These are phyloP conservation scores for Chelonus insularis DNA, from an alignment of 1,140 invertebrate species.

Conservation along the genomic window DNA sequence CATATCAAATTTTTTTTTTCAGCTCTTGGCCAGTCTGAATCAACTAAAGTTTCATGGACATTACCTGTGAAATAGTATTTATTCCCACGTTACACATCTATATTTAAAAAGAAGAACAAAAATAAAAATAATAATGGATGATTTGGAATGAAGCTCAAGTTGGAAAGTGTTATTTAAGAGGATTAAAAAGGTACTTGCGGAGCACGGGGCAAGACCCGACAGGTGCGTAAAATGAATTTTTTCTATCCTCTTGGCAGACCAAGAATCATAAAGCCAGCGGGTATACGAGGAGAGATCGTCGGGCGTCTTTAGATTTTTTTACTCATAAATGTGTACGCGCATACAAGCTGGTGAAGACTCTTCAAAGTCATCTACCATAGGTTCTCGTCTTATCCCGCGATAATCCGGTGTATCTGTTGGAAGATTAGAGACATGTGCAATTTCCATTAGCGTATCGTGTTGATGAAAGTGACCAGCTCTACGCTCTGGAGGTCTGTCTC, in stretches of 20 bases:
- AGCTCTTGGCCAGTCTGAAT: slow-evolving; percentile 20
- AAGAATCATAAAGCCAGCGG: slow-evolving; percentile 21
- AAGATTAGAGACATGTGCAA: slow-evolving; percentile 14
- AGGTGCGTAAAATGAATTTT: slow-evolving; percentile 1
- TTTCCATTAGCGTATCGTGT: slow-evolving; percentile 28
- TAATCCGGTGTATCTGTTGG: slow-evolving; percentile 15
- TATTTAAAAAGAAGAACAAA: slow-evolving; percentile 12
- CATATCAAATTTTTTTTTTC: slow-evolving; percentile 1
- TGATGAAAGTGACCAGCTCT: slow-evolving; percentile 6
- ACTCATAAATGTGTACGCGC: background rate
- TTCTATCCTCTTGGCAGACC: background rate
- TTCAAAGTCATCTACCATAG: background rate
- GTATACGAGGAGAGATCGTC: slow-evolving; percentile 32
- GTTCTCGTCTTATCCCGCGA: slow-evolving; percentile 5
- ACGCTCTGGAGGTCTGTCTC: background rate
- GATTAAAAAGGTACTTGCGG: slow-evolving; percentile 16
- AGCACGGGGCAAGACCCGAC: background rate
- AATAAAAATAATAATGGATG: background rate
- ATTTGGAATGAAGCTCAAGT: slow-evolving; percentile 6
- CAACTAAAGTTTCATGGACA: background rate
- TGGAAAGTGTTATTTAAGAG: slow-evolving; percentile 22
- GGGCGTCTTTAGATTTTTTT: background rate
- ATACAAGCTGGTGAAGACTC: slow-evolving; percentile 1
- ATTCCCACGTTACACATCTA: slow-evolving; percentile 24
- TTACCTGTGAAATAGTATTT: slow-evolving; percentile 1